Evolutionary conservation across 2,888 invertebrate species (phyloP).

Genomic region (Paralinhomoeus sp.): DNA sequence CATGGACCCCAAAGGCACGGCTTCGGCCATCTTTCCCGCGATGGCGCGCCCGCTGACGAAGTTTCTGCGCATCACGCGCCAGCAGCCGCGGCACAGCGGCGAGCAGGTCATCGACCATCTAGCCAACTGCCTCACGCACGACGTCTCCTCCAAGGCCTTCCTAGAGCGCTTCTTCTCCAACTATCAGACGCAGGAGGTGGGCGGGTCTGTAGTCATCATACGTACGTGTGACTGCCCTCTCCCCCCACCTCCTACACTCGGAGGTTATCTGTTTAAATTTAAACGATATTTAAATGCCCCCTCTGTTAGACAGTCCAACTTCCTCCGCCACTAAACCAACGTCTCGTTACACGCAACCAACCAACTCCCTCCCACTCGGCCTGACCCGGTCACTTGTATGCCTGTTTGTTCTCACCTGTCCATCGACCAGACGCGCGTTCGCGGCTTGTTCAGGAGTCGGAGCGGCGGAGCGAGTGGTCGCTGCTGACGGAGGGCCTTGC

Average conservation of each 20-base stretch:
- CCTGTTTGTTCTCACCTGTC: no score
- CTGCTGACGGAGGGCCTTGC: conserved; percentile 72
- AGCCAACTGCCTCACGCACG: conserved; percentile 69
- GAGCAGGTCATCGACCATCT: conserved; percentile 68
- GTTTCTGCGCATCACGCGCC: conserved; percentile 74
- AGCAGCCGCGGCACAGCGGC: conserved; percentile 82
- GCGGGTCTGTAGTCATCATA: no score
- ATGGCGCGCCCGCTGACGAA: conserved; percentile 87
- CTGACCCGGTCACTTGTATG: no score
- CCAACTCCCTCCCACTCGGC: no score
- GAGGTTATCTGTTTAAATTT: no score
- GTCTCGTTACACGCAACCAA: no score
- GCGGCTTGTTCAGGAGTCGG: not conserved
- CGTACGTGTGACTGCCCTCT: no score
- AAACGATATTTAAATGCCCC: no score
- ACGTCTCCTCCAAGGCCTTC: conserved; percentile 78
- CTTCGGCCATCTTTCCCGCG: conserved; percentile 87
- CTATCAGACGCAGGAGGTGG: conserved; percentile 50
- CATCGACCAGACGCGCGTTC: not conserved
- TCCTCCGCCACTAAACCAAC: no score
- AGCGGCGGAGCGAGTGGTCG: conserved; percentile 46
- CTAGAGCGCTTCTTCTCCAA: conserved; percentile 71
- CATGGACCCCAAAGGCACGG: conserved; percentile 82
- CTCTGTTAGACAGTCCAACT: no score
- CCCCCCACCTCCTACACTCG: no score